phyloP scores from a whole-genome alignment of 2,888 invertebrate genomes.

The Tetragonisca angustula region DNA sequence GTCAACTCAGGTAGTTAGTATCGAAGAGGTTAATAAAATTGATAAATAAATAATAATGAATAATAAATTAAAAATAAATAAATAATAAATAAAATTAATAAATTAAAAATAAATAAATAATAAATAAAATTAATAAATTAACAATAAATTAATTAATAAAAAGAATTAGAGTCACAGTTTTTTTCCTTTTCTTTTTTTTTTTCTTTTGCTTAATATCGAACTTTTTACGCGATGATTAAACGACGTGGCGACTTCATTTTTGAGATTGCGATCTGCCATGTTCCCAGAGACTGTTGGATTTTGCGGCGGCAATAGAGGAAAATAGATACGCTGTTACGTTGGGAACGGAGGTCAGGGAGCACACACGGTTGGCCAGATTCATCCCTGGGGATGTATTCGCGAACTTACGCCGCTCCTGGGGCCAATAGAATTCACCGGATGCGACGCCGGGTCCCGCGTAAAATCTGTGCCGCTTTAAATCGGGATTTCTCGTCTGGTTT shows the following conservation, averaged over 20 bases:
- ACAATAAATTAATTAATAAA: too few relatives aligned
- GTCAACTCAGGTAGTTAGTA: too few relatives aligned
- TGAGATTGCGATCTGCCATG: neutral
- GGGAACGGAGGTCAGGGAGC: conserved; percentile 40
- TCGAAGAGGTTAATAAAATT: too few relatives aligned
- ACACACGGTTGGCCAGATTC: conserved; percentile 62
- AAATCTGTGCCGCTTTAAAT: conserved; percentile 51
- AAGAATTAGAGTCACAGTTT: too few relatives aligned
- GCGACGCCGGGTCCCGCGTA: conserved; percentile 28
- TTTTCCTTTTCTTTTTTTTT: too few relatives aligned
- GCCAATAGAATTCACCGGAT: conserved; percentile 51
- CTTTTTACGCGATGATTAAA: conserved; percentile 13
- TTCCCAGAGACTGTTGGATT: conserved; percentile 9
- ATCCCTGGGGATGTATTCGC: conserved; percentile 66
- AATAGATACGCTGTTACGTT: conserved; percentile 44
- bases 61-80: too few relatives aligned
- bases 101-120: too few relatives aligned
- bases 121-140: too few relatives aligned
- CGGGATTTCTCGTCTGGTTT: neutral
- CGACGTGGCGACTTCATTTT: conserved; percentile 14
- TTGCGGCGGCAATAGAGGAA: conserved; percentile 28
- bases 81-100: too few relatives aligned
- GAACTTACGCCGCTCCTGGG: conserved; percentile 67
- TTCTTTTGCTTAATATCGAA: too few relatives aligned
- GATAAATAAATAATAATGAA: too few relatives aligned